phyloP scores from a whole-genome alignment of 2,888 invertebrate genomes.

The Pogonocherus hispidulus region DNA sequence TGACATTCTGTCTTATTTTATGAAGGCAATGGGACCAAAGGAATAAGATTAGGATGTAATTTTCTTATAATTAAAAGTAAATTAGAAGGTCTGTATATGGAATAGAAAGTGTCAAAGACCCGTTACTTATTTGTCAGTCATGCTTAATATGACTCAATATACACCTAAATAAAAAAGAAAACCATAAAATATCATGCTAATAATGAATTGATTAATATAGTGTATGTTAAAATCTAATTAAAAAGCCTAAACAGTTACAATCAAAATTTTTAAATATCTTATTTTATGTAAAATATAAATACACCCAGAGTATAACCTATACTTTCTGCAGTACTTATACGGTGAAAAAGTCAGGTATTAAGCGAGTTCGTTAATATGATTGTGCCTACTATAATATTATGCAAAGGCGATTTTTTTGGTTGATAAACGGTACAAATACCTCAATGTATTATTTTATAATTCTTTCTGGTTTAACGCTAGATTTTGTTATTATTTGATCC shows the following conservation, averaged over 20 bases:
- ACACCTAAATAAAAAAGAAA: background rate
- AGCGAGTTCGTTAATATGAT: too few relatives aligned
- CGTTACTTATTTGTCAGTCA: background rate
- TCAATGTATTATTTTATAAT: too few relatives aligned
- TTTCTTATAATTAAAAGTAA: slow-evolving; percentile 1
- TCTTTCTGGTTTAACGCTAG: too few relatives aligned
- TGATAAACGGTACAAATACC: too few relatives aligned
- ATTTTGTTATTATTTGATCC: too few relatives aligned
- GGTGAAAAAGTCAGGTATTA: too few relatives aligned
- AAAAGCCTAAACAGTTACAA: background rate
- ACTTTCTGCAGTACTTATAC: background rate
- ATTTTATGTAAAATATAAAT: background rate
- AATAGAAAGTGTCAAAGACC: background rate
- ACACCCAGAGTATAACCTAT: background rate
- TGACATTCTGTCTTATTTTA: slow-evolving; percentile 85
- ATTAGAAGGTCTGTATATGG: slow-evolving; percentile 6
- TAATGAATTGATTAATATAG: background rate
- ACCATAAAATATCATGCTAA: background rate
- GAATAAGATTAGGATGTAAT: slow-evolving; percentile 34
- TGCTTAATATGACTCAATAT: slow-evolving; percentile 10
- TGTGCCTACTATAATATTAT: too few relatives aligned
- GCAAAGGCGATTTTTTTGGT: too few relatives aligned
- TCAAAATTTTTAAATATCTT: background rate
- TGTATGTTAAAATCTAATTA: background rate
- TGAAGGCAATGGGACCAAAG: slow-evolving; percentile 72